These are phyloP conservation scores for Ceratotherium simum DNA, from an alignment of 2,113 vertebrate genomes.

Conservation along the genomic window DNA sequence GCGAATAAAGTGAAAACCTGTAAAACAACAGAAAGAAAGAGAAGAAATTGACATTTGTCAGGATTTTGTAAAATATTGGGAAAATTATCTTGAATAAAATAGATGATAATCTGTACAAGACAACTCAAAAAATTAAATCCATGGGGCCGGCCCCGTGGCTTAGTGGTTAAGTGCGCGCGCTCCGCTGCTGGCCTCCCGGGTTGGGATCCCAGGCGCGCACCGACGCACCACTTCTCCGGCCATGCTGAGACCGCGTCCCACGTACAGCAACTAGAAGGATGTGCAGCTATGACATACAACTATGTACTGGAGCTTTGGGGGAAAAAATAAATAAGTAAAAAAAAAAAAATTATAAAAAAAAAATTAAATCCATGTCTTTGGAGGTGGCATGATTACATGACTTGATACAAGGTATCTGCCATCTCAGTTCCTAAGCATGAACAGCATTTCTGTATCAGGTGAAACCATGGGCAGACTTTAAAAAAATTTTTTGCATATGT, in stretches of 20 bases:
- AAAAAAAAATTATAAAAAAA: too few relatives aligned
- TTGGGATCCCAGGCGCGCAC: too few relatives aligned
- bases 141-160: too few relatives aligned
- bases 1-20: neutral
- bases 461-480: neutral
- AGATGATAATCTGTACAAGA: neutral
- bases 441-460: neutral
- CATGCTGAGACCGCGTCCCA: too few relatives aligned
- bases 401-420: neutral
- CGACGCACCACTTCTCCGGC: too few relatives aligned
- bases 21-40: neutral
- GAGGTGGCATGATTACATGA: neutral
- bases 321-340: too few relatives aligned
- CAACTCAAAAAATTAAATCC: neutral
- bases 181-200: too few relatives aligned
- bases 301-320: too few relatives aligned
- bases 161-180: too few relatives aligned
- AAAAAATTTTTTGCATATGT: neutral
- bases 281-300: too few relatives aligned
- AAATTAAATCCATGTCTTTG: neutral
- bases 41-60: neutral
- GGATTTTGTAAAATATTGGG: neutral
- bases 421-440: neutral
- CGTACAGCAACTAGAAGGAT: too few relatives aligned
- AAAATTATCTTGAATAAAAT: neutral